Base-by-base conservation (phyloP, 2,888 invertebrate genomes). In the Azorinus chamasolen region DNA sequence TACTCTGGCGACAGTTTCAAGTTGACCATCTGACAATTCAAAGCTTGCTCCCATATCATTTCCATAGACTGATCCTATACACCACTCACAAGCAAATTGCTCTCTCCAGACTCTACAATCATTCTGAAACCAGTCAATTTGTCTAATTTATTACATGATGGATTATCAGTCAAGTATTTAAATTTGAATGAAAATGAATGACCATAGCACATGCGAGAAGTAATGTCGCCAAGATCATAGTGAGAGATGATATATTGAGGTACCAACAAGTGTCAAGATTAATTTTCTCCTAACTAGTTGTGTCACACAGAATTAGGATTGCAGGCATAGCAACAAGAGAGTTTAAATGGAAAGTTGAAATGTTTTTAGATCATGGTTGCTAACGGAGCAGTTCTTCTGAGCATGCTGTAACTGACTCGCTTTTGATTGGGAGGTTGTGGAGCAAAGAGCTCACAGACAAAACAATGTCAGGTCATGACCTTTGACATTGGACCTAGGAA, bases 101-200 rank as follows among this genome's bases (percentile, higher is more conserved):
- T 50, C 20, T 50, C 22, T 20, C 22, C 18, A 14, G 12, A 50
- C 50, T 32, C 32, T 10, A 10, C 32, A 32, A 32, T 32, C 10
- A 32, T 32, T 32, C 32, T 32, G 24, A 24, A 50, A 50, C 50
- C 50, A 50, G 50, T 50, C 50, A 12, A 20, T 20, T 22, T 20
- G n/a, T 50, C 22, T 50, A 20, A 20, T 20, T n/a, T 50, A 24
- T 50, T 50, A 50, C 50, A 50, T 50, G 50, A 50, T 50, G n/a
- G 50, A 50, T 50, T 50, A 50, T 24, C 50, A 50, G 50, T 50
- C 50, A 50, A 50, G 10, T 50, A 20, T 50, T 50, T 20, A 50
- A 20, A 50, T 20, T n/a, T 20, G 22, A 50, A 50, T 50, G 50
- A 50, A 50, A 22, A 50, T 50, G 50, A 50, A 50, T 50, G 50